These are phyloP conservation scores for Brenthis ino DNA, from an alignment of 2,888 invertebrate species.

Conservation along the genomic window DNA sequence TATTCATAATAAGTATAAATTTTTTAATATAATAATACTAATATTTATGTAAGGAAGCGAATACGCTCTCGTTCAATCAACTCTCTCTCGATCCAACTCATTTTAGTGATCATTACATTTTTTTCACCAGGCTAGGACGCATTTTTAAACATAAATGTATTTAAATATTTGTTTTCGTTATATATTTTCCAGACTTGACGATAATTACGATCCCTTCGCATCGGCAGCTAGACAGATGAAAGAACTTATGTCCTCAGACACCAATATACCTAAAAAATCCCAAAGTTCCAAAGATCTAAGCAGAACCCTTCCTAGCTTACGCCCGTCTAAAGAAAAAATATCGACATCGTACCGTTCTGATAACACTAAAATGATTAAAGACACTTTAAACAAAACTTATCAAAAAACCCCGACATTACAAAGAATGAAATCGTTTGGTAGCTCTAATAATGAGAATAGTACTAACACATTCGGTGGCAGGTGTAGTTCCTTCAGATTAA, in stretches of 20 bases:
- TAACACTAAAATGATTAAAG: constrained; percentile 76
- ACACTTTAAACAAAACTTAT: constrained; percentile 77
- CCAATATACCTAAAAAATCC: constrained; percentile 75
- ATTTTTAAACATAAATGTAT: not conserved
- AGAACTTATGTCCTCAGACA: constrained; percentile 88
- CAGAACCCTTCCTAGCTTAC: constrained; percentile 72
- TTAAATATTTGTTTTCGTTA: not conserved
- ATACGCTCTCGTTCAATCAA: constrained; percentile 2
- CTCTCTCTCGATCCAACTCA: too few species aligned
- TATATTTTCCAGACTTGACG: constrained; percentile 69
- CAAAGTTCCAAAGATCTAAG: constrained; percentile 69
- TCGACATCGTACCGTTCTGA: constrained; percentile 58
- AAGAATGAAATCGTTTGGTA: constrained; percentile 79
- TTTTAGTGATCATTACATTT: too few species aligned
- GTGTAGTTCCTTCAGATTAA: constrained; percentile 75
- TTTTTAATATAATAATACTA: not conserved
- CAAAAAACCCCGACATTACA: constrained; percentile 78
- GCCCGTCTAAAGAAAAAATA: constrained; percentile 66
- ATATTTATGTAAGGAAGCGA: not conserved
- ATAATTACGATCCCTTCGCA: constrained; percentile 89
- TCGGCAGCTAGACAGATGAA: constrained; percentile 91
- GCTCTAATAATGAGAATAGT: constrained; percentile 66
- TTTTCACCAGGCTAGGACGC: too few species aligned
- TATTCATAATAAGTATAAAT: not conserved
- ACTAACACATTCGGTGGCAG: constrained; percentile 65